These are phyloP conservation scores for Nicator chloris DNA, from an alignment of 2,113 vertebrate genomes.

Conservation along the genomic window DNA sequence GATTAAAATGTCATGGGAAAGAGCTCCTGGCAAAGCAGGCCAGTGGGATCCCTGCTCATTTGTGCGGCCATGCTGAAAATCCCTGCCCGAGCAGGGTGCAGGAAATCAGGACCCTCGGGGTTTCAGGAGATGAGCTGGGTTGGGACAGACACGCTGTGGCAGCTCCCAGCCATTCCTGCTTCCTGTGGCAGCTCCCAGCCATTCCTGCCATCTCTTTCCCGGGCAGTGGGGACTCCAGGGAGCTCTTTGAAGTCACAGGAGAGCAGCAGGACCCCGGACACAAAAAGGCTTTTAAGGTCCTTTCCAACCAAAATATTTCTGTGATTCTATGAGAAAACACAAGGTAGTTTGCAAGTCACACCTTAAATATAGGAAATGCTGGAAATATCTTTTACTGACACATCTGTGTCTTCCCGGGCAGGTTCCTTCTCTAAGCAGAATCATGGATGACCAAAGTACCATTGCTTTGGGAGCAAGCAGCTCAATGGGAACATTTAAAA, in stretches of 20 bases:
- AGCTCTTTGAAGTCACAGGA: neutral
- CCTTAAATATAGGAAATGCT: neutral
- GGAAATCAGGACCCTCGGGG: neutral
- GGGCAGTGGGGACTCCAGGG: neutral
- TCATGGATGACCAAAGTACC: neutral
- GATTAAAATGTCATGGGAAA: slow-evolving; percentile 73
- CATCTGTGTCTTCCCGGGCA: neutral
- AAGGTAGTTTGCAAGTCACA: neutral
- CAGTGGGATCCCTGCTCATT: neutral
- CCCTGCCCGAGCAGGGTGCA: neutral
- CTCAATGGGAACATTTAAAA: neutral
- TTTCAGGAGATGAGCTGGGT: neutral
- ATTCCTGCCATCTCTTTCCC: neutral
- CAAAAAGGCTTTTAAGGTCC: neutral
- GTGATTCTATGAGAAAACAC: neutral
- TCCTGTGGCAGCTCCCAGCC: too few relatives aligned
- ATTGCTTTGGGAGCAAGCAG: neutral
- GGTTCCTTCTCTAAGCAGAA: neutral
- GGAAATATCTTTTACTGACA: neutral
- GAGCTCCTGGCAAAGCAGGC: slow-evolving; percentile 22
- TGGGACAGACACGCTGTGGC: rapidly evolving
- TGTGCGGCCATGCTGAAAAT: slow-evolving; percentile 60
- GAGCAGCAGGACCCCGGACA: neutral
- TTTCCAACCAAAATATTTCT: neutral
- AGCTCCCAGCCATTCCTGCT: neutral